Percentiles rank a stretch among this genome's conserved stretches.
These are phyloP conservation scores for Sebastolobus alascanus DNA, from an alignment of 2,797 vertebrate genomes.

Conservation along the genomic window DNA sequence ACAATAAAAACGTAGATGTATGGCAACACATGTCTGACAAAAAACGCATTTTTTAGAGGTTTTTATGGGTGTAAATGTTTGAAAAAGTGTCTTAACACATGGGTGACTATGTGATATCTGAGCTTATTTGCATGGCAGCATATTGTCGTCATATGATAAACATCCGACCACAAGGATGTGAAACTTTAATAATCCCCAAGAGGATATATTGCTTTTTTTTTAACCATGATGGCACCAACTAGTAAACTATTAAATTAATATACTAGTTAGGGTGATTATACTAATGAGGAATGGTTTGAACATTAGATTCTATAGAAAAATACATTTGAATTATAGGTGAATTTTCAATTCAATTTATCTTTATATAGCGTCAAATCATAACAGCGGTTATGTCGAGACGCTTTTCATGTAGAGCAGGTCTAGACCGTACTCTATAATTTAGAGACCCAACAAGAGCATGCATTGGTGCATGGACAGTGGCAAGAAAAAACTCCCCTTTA, in stretches of 20 bases:
- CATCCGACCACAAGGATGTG: neutral
- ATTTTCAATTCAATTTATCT: no score
- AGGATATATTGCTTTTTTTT: neutral
- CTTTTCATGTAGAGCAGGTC: no score
- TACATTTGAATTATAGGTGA: neutral
- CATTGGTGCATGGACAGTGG: no score
- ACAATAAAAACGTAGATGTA: neutral
- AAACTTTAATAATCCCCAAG: constrained; percentile 4
- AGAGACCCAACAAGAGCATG: no score
- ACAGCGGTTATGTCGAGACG: no score
- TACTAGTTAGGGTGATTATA: neutral
- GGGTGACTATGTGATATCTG: fast-evolving
- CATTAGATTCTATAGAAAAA: no score
- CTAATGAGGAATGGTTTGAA: neutral
- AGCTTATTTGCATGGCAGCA: neutral
- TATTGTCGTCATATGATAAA: no score
- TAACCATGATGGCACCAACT: neutral
- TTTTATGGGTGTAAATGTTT: neutral
- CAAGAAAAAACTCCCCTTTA: no score
- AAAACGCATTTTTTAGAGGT: fast-evolving
- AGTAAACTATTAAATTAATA: neutral
- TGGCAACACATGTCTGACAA: neutral
- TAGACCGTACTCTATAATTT: no score
- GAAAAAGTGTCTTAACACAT: neutral
- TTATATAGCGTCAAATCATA: no score